Conservation (phyloP, 2,888 invertebrate species). For the Galeruca laticollis region DNA sequence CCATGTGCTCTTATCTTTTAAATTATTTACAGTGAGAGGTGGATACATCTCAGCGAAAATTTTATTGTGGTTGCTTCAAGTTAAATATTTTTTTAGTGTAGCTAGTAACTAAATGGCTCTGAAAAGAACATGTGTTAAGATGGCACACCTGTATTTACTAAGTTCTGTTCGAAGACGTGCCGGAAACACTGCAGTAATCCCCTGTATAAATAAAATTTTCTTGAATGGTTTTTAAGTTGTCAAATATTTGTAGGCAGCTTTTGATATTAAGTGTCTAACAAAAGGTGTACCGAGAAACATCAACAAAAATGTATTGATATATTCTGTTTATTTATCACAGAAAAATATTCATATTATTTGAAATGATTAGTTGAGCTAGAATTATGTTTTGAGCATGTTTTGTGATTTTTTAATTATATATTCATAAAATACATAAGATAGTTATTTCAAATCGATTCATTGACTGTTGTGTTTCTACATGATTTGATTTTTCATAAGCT, state of each 20-base stretch:
- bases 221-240: slow-evolving; percentile 33
- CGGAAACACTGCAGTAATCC: slow-evolving; percentile 54
- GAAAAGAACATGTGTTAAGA: slow-evolving; percentile 55
- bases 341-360: too few species aligned
- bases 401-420: too few species aligned
- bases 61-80: background rate
- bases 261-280: slow-evolving; percentile 15
- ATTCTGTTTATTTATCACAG: too few species aligned
- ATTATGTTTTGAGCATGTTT: too few species aligned
- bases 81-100: slow-evolving; percentile 4
- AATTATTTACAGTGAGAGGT: too few species aligned
- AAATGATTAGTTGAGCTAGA: too few species aligned
- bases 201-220: slow-evolving; percentile 44
- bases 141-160: slow-evolving; percentile 57
- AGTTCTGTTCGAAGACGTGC: slow-evolving; percentile 51
- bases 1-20: too few species aligned
- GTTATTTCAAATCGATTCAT: too few species aligned
- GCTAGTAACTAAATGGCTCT: slow-evolving; percentile 44
- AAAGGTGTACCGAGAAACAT: background rate
- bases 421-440: too few species aligned
- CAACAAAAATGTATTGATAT: background rate
- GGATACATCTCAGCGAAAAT: too few species aligned
- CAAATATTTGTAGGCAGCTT: slow-evolving; percentile 41
- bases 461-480: too few species aligned
- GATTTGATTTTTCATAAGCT: too few species aligned